Base-by-base conservation (phyloP, 1,140 invertebrate species). In the Schlechtendalia chinensis region DNA sequence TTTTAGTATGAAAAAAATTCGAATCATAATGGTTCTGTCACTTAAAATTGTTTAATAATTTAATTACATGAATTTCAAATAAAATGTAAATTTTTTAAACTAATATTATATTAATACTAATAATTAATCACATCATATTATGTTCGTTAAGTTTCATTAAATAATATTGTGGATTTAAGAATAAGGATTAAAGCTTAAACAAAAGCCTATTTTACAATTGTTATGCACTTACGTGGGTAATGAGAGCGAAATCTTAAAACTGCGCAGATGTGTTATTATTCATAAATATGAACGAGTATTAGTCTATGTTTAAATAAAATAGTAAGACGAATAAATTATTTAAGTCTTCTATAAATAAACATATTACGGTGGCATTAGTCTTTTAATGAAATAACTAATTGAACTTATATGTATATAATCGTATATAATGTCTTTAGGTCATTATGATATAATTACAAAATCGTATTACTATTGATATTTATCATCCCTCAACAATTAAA, bases 371-470 rank as follows among this genome's bases (percentile, higher is more conserved):
- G n/a, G 19, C 39, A 39, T 67, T 67, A 32, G 45, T 67, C 63
- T 32, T 67, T 67, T 45, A 67, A 67, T 45, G 63, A 32, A 67
- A 67, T 39, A 67, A 32, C n/a, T 67, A 67, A 67, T 67, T 67
- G 63, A 67, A 67, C 39, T 67, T 45, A 32, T 45, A 67, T 45
- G 63, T 67, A 67, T 39, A 17, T 45, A 67, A n/a, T n/a, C 45
- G 45, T 39, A 39, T 39, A 39, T 3, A 39, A 39, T 39, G 32
- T 8, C 32, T 39, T 39, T 39, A 8, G 32, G 8, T 39, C 32
- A 39, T 39, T 4, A 39, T 4, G 3, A 8, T 39, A 4, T 39
- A 39, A 4, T 8, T 4, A 39, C 8, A 39, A 3, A 39, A 39
- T 39, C 8, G 8, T 39, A 39, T 39, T 39, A 39, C 32, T 39